Conservation (phyloP, 2,888 invertebrate genomes). For the Coronaproctus castanopsis region DNA sequence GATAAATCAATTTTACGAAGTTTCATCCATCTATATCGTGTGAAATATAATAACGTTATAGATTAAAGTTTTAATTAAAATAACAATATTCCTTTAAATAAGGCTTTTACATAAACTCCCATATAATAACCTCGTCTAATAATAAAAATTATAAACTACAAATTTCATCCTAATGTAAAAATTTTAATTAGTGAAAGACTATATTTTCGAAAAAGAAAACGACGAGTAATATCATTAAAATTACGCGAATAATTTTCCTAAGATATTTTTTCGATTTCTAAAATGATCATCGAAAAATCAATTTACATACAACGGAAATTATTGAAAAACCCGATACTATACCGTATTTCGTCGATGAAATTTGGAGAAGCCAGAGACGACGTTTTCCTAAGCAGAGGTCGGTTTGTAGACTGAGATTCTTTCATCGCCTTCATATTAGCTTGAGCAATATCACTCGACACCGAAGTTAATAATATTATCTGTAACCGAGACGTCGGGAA, state of each 20-base stretch:
- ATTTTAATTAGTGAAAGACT: too few relatives aligned
- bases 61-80: neutral
- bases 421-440: conserved; percentile 83
- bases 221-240: too few relatives aligned
- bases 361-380: conserved; percentile 76
- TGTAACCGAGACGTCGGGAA: too few relatives aligned
- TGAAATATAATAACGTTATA: neutral
- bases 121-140: neutral
- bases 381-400: conserved; percentile 71
- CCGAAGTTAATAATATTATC: conserved; percentile 76
- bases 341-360: conserved; percentile 72
- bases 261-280: too few relatives aligned
- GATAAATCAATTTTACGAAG: conserved; percentile 70
- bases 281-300: too few relatives aligned
- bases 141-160: too few relatives aligned
- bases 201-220: too few relatives aligned
- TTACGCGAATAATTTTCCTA: too few relatives aligned
- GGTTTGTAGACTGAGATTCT: conserved; percentile 60
- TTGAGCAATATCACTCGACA: conserved; percentile 84
- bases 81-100: neutral
- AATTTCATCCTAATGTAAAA: too few relatives aligned
- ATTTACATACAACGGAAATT: too few relatives aligned
- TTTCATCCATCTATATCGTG: conserved; percentile 61
- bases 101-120: neutral
- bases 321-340: too few relatives aligned